Conservation (phyloP, 2,113 vertebrate species). For the Pelmatolapia mariae region DNA sequence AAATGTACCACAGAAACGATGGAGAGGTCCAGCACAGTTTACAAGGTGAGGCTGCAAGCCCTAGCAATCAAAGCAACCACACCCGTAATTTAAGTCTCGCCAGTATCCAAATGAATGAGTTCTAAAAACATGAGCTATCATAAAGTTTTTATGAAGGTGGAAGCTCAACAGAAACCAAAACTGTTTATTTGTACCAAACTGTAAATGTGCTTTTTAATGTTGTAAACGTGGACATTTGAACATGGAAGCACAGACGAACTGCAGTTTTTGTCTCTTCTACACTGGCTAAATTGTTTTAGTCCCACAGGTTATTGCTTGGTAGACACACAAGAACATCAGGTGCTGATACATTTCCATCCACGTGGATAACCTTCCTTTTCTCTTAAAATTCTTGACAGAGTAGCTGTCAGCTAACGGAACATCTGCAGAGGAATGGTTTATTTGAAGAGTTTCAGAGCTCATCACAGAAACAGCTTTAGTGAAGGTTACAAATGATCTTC, state of each 20-base stretch:
- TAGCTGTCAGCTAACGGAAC: accelerated
- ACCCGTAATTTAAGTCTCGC: background rate
- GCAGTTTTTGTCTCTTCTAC: background rate
- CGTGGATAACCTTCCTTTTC: background rate
- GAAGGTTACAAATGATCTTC: background rate
- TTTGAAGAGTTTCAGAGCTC: background rate
- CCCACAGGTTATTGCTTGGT: background rate
- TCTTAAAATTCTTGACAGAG: background rate
- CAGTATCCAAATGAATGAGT: background rate
- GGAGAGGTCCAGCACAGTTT: background rate
- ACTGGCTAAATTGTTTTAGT: background rate
- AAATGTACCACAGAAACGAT: background rate
- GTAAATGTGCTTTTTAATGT: background rate
- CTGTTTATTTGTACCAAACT: background rate
- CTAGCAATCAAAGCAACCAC: background rate
- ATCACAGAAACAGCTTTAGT: background rate
- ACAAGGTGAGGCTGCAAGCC: background rate
- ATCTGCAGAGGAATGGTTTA: background rate
- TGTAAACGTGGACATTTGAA: background rate
- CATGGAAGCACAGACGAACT: background rate
- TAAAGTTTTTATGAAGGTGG: background rate
- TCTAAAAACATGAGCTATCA: background rate
- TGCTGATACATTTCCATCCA: background rate
- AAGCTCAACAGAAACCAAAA: background rate
- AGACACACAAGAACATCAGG: background rate